Conservation (phyloP, 2,888 invertebrate genomes). For the Atrina japonica region DNA sequence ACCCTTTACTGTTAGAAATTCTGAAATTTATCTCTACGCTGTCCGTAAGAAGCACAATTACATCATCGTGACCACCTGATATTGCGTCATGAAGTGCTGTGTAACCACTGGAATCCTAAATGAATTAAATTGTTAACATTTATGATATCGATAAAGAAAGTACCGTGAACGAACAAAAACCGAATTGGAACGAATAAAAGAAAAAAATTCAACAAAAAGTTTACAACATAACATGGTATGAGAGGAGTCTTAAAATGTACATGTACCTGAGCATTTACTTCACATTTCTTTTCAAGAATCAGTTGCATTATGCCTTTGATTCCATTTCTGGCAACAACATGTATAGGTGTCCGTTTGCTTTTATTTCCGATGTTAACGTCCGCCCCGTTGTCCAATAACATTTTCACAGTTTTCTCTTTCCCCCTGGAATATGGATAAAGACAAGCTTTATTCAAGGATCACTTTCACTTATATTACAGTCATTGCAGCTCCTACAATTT, state of each 20-base stretch:
- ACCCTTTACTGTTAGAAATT: slow-evolving; percentile 7
- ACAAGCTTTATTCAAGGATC: too few species aligned
- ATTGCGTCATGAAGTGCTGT: slow-evolving; percentile 21
- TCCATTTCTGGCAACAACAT: slow-evolving; percentile 17
- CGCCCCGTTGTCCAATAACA: slow-evolving; percentile 9
- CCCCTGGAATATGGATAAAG: slow-evolving; percentile 4
- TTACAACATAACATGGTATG: too few species aligned
- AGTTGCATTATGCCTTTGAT: background rate
- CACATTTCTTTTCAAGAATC: slow-evolving; percentile 11
- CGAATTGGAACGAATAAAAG: background rate
- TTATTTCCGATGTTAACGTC: slow-evolving; percentile 20
- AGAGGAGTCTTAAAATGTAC: too few species aligned
- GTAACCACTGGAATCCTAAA: slow-evolving; percentile 1
- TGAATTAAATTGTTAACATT: too few species aligned
- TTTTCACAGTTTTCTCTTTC: background rate
- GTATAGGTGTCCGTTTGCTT: slow-evolving; percentile 8
- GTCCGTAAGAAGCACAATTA: slow-evolving; percentile 1
- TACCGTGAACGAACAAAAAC: too few species aligned
- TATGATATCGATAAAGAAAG: too few species aligned
- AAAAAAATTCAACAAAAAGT: too few species aligned
- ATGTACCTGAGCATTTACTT: slow-evolving; percentile 10
- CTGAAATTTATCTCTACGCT: slow-evolving; percentile 2
- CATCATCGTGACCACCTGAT: background rate
- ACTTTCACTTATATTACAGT: too few species aligned
- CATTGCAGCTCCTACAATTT: too few species aligned